These are phyloP conservation scores for Pelecanus crispus DNA, from an alignment of 2,113 vertebrate species.

Conservation along the genomic window DNA sequence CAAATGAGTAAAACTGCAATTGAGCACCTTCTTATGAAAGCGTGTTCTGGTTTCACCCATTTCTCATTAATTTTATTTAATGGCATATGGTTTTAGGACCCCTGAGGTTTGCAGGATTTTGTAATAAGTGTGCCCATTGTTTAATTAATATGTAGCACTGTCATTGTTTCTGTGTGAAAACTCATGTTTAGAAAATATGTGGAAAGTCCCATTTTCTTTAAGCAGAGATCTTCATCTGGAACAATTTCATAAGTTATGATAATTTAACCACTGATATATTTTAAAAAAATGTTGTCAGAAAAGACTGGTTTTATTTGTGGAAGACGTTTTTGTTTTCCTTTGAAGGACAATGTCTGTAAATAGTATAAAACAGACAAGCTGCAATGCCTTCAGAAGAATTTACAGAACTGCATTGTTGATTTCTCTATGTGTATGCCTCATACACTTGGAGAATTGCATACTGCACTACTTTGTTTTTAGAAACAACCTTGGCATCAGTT, in stretches of 20 bases:
- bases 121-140: background rate
- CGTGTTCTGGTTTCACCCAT: background rate
- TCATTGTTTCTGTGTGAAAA: background rate
- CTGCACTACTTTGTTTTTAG: background rate
- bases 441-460: background rate
- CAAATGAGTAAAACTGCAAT: background rate
- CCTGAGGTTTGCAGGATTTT: background rate
- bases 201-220: background rate
- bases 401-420: background rate
- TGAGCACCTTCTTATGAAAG: background rate
- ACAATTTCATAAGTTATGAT: background rate
- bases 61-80: background rate
- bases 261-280: background rate
- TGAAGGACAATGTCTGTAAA: background rate
- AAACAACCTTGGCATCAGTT: background rate
- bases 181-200: background rate
- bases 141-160: background rate
- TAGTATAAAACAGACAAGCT: background rate
- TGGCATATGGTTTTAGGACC: rapidly evolving
- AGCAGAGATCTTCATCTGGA: background rate
- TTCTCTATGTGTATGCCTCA: background rate
- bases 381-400: background rate
- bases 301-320: background rate
- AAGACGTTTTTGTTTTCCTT: background rate
- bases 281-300: background rate